Percentiles rank a stretch among this genome's conserved stretches.
Evolutionary conservation across 1,140 invertebrate species (phyloP).

Genomic region (Steinernema feltiae): DNA sequence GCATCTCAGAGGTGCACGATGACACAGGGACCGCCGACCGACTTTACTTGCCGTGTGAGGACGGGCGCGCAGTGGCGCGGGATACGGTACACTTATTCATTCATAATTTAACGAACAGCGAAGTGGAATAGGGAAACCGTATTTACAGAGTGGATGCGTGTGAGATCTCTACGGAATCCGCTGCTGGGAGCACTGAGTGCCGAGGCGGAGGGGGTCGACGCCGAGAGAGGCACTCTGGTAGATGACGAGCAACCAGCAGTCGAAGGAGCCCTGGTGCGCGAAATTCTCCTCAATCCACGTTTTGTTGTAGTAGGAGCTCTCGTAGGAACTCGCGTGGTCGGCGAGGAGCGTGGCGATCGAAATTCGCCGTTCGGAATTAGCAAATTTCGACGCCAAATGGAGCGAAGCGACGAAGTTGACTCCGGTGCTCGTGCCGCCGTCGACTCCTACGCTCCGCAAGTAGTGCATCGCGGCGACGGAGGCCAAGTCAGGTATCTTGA

Average conservation of each 20-base stretch:
- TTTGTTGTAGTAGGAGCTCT: conserved; percentile 42
- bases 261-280: conserved; percentile 29
- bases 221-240: neutral
- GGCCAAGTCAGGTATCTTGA: conserved; percentile 48
- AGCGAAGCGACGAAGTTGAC: conserved; percentile 45
- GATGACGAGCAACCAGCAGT: neutral
- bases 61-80: no score
- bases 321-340: conserved; percentile 37
- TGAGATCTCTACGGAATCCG: neutral
- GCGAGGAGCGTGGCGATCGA: conserved; percentile 37
- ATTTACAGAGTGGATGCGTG: neutral
- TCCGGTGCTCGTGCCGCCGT: conserved; percentile 44
- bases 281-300: conserved; percentile 41
- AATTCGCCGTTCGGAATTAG: conserved; percentile 21
- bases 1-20: neutral
- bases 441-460: conserved; percentile 33
- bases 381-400: conserved; percentile 30
- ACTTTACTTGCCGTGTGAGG: no score
- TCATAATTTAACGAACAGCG: neutral
- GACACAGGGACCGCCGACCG: no score
- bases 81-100: no score
- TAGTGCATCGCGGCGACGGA: conserved; percentile 48
- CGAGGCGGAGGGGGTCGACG: conserved; percentile 3
- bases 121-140: neutral
- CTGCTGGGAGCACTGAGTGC: neutral